Base-by-base conservation (phyloP, 2,888 invertebrate genomes). In the Cynaeus angustus region DNA sequence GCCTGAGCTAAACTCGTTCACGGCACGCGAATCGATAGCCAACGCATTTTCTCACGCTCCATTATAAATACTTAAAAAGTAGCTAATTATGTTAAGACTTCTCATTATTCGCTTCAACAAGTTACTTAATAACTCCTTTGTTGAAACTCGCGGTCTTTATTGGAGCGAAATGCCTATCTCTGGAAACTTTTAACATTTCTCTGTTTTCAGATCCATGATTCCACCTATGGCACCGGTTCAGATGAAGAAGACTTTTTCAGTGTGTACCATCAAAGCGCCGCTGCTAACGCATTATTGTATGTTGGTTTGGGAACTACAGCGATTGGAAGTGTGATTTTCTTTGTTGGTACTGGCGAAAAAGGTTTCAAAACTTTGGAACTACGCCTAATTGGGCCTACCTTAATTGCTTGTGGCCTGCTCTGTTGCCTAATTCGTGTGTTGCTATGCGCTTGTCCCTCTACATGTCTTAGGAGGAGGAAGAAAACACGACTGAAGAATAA, bases 311-410 rank as follows among this genome's bases (percentile, higher is more conserved):
- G 92, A 76, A 93, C 92, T 16, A 91, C 94, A 71, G 93, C 95
- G 16, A 88, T 95, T 77, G 96, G 95, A 66, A 90, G 94, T 80
- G 93, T 95, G 79, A 94, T 95, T 79, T 94, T 94, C 83, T 95
- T 95, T 87, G 95, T 95, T 75, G 95, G 95, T 78, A 94, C 95
- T 75, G 95, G 95, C 81, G 95, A 95, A 87, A 94, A 95, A 86
- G 89, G 91, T 86, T 95, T 92, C 90, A 94, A 91, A 86, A 95
- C 95, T 75, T 90, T 93, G 74, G 95, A 94, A 83, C 87, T 96
- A 78, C 90, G 94, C 79, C 89, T 95, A 81, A 94, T 95, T 85
- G 96, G 96, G 73, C 95, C 95, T 72, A 92, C 94, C 72, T 75
- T 85, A 68, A 78, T 82, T 83, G 91, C 89, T 80, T 89, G 93